phyloP scores from a whole-genome alignment of 2,113 vertebrate species.

The Nycticorax nycticorax region DNA sequence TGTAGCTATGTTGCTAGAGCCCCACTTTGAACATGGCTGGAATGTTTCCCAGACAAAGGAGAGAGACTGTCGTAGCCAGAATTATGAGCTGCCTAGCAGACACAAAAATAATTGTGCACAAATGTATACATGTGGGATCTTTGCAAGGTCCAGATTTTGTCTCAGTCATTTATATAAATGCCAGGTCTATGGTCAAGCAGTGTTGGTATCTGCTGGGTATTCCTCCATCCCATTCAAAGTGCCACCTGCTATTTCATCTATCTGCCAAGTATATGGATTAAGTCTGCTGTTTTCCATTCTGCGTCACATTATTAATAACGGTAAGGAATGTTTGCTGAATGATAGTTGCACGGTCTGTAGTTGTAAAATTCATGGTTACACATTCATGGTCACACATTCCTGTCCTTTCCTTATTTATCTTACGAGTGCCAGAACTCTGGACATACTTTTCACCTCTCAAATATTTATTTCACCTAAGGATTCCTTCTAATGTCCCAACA shows the following conservation, averaged over 20 bases:
- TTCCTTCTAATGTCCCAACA: not conserved
- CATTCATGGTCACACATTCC: not conserved
- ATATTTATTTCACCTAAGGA: constrained; percentile 3
- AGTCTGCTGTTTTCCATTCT: constrained; percentile 32
- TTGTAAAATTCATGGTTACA: not conserved
- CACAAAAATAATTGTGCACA: constrained; percentile 28
- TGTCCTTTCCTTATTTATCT: constrained; percentile 7
- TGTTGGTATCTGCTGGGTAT: constrained; percentile 9
- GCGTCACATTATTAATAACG: constrained; percentile 31
- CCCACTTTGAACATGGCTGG: not conserved
- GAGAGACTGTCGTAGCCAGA: not conserved
- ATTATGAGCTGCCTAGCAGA: not conserved
- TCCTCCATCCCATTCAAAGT: not conserved
- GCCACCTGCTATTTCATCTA: constrained; percentile 39
- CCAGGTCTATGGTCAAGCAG: not conserved
- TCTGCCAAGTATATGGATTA: constrained; percentile 36
- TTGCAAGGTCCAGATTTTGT: constrained; percentile 12
- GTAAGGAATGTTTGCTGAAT: constrained; percentile 19
- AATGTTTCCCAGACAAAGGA: not conserved
- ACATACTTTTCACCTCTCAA: not conserved
- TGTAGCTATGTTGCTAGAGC: not conserved
- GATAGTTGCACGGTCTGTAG: not conserved
- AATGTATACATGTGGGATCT: constrained; percentile 11
- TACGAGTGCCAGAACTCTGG: not conserved
- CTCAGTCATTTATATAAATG: constrained; percentile 1